Conservation (phyloP, 2,888 invertebrate species). For the Taphrorychus bicolor region DNA sequence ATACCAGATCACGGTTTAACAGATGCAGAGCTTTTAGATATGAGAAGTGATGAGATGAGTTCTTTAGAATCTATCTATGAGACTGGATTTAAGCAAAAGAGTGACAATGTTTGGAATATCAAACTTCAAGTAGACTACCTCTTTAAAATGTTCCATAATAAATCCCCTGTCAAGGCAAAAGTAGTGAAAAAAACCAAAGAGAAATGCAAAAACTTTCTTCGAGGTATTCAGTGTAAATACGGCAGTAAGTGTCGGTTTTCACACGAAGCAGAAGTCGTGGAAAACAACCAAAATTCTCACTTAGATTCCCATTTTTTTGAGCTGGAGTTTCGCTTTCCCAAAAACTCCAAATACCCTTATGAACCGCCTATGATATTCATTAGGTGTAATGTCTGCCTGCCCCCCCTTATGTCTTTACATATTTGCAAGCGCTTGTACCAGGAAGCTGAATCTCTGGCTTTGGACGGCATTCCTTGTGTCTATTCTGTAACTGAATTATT, state of each 20-base stretch:
- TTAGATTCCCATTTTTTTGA: slow-evolving; percentile 64
- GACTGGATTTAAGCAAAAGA: slow-evolving; percentile 71
- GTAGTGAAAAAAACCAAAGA: slow-evolving; percentile 63
- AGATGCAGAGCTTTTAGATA: slow-evolving; percentile 67
- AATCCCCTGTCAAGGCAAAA: slow-evolving; percentile 56
- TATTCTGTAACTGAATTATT: slow-evolving; percentile 76
- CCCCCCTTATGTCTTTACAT: slow-evolving; percentile 69
- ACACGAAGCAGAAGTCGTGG: slow-evolving; percentile 65
- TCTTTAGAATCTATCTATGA: slow-evolving; percentile 82
- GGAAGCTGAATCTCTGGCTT: slow-evolving; percentile 71
- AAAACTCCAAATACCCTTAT: slow-evolving; percentile 74
- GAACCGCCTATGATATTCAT: slow-evolving; percentile 77
- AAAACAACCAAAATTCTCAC: slow-evolving; percentile 54
- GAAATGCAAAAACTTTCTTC: slow-evolving; percentile 69
- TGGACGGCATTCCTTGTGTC: slow-evolving; percentile 74
- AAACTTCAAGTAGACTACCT: slow-evolving; percentile 73
- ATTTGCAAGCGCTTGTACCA: slow-evolving; percentile 71
- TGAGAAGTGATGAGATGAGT: slow-evolving; percentile 74
- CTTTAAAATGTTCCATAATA: slow-evolving; percentile 59
- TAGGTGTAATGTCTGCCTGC: slow-evolving; percentile 69
- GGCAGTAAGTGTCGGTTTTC: slow-evolving; percentile 78
- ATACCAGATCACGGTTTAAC: slow-evolving; percentile 59
- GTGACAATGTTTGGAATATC: slow-evolving; percentile 76
- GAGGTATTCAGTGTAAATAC: slow-evolving; percentile 72
- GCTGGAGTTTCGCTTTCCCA: slow-evolving; percentile 78